These are phyloP conservation scores for Hemaris fuciformis DNA, from an alignment of 2,888 invertebrate species.

Conservation along the genomic window DNA sequence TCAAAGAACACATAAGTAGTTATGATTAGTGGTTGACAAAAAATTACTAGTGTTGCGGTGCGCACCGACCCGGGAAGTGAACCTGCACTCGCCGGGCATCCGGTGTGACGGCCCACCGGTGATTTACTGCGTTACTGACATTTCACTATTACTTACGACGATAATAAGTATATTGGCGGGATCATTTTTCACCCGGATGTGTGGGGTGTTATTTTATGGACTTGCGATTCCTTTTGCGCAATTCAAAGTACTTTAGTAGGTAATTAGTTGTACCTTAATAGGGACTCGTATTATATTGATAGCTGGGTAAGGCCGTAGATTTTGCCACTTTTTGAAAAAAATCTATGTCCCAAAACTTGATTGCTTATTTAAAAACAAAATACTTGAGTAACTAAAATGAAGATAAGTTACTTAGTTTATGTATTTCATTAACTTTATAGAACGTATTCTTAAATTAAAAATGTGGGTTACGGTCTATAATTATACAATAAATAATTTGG, in stretches of 20 bases:
- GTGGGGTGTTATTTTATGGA: background rate
- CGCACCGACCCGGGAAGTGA: slow-evolving; percentile 55
- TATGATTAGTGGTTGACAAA: slow-evolving; percentile 69
- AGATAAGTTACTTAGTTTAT: too few species aligned
- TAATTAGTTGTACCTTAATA: too few species aligned
- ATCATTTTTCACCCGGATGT: background rate
- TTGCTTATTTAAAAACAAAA: too few species aligned
- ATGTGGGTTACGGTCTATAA: too few species aligned
- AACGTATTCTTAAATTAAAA: too few species aligned
- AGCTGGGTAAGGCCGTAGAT: too few species aligned
- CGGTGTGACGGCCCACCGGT: slow-evolving; percentile 36
- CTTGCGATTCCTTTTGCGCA: background rate
- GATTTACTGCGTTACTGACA: slow-evolving; percentile 24
- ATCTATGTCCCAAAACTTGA: too few species aligned
- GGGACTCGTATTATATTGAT: too few species aligned
- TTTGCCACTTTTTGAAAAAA: too few species aligned
- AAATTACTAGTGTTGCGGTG: slow-evolving; percentile 45
- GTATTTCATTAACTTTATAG: too few species aligned
- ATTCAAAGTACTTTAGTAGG: background rate
- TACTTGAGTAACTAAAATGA: too few species aligned
- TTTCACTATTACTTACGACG: slow-evolving; percentile 8
- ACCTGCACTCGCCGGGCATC: slow-evolving; percentile 36
- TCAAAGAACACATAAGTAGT: slow-evolving; percentile 17
- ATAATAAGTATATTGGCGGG: slow-evolving; percentile 4
- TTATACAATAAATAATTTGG: too few species aligned